These are phyloP conservation scores for Champsocephalus gunnari DNA, from an alignment of 2,797 vertebrate species.

Conservation along the genomic window DNA sequence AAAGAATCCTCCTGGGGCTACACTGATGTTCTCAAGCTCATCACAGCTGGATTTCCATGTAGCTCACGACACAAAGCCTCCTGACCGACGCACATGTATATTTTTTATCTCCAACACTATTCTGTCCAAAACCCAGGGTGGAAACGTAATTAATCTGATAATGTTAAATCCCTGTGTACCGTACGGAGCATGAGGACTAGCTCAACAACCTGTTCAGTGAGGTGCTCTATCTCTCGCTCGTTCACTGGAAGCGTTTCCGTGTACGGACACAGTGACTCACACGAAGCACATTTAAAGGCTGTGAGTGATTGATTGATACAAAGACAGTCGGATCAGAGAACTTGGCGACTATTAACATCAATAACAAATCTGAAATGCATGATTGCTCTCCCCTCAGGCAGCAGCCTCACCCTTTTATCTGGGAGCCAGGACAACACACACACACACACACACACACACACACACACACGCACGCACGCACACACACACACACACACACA, in stretches of 20 bases:
- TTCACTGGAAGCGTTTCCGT: constrained; percentile 19
- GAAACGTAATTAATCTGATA: constrained; percentile 72
- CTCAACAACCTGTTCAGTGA: constrained; percentile 32
- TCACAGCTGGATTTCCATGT: constrained; percentile 27
- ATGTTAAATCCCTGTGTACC: constrained; percentile 50
- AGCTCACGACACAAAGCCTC: constrained; percentile 6
- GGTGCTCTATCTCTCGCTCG: constrained; percentile 31
- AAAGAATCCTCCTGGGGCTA: constrained; percentile 27
- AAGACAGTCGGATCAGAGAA: constrained; percentile 54
- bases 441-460: not conserved
- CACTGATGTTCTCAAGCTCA: constrained; percentile 32
- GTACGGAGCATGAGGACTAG: constrained; percentile 27
- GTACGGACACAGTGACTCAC: constrained; percentile 44
- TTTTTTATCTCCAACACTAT: constrained; percentile 35
- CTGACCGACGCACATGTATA: constrained; percentile 6
- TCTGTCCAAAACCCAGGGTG: constrained; percentile 32
- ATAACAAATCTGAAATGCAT: constrained; percentile 84
- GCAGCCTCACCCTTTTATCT: constrained; percentile 37
- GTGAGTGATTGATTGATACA: constrained; percentile 69
- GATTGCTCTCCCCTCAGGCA: constrained; percentile 60
- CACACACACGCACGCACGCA: too few species aligned
- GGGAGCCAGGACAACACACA: constrained; percentile 31
- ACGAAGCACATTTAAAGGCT: constrained; percentile 50
- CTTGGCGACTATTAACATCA: constrained; percentile 76
- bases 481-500: too few species aligned